Evolutionary conservation across 2,797 vertebrate species (phyloP).

Genomic region (Adrianichthys oophorus): DNA sequence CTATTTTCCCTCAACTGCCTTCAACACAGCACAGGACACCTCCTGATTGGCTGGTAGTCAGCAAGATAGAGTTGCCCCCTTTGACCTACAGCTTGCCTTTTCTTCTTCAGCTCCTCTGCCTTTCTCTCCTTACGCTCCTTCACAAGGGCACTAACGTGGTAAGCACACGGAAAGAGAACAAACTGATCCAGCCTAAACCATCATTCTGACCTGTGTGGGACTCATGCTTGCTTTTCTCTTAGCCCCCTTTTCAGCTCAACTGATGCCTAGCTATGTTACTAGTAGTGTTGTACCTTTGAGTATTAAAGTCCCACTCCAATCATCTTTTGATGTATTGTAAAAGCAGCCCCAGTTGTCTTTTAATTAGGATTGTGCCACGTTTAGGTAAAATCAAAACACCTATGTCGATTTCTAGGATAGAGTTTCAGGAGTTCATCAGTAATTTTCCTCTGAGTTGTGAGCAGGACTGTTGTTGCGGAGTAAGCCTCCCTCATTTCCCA

Average conservation of each 20-base stretch:
- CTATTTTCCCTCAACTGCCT: conserved; percentile 45
- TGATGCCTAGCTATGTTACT: conserved; percentile 71
- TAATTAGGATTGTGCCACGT: too few relatives aligned
- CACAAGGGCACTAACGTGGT: conserved; percentile 51
- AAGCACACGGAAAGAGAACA: conserved; percentile 18
- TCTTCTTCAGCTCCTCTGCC: conserved; percentile 31
- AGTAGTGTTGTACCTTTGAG: conserved; percentile 62
- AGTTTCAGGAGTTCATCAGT: too few relatives aligned
- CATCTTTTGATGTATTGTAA: too few relatives aligned
- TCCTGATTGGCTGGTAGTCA: conserved; percentile 75
- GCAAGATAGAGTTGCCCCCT: conserved; percentile 69
- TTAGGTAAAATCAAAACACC: too few relatives aligned
- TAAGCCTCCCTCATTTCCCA: too few relatives aligned
- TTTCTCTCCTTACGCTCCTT: conserved; percentile 39
- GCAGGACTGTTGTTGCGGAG: too few relatives aligned
- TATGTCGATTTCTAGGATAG: too few relatives aligned
- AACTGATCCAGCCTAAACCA: conserved; percentile 23
- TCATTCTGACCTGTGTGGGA: conserved; percentile 21
- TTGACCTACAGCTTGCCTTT: conserved; percentile 64
- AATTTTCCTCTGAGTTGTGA: too few relatives aligned
- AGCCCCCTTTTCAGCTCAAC: conserved; percentile 25
- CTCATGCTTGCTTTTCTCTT: conserved; percentile 8
- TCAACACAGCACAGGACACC: conserved; percentile 65
- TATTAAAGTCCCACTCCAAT: conserved; percentile 35
- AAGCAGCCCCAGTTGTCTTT: too few relatives aligned